These are phyloP conservation scores for Novumbra hubbsi DNA, from an alignment of 2,797 vertebrate genomes.

Conservation along the genomic window DNA sequence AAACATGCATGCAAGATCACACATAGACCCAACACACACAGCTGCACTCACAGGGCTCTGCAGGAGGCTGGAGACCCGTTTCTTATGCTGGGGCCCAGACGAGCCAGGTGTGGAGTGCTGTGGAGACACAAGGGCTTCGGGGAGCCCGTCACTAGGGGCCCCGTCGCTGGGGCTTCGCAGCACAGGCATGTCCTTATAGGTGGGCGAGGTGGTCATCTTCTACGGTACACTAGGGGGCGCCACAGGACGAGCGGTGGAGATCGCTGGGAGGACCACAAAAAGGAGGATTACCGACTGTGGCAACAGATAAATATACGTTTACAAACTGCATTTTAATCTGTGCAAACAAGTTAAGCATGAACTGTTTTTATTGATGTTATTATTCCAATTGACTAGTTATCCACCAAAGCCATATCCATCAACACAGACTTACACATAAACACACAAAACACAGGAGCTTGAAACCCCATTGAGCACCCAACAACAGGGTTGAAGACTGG, in stretches of 20 bases:
- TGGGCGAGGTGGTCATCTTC: constrained; percentile 82
- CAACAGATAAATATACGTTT: constrained; percentile 1
- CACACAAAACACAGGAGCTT: constrained; percentile 26
- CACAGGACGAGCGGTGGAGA: constrained; percentile 31
- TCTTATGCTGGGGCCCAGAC: constrained; percentile 83
- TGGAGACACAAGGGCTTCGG: constrained; percentile 74
- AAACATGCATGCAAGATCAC: constrained; percentile 9
- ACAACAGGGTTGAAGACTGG: too few relatives aligned
- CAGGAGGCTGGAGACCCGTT: constrained; percentile 88
- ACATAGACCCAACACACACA: not conserved
- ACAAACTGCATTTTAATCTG: not conserved
- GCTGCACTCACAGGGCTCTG: constrained; percentile 86
- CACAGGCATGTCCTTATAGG: constrained; percentile 76
- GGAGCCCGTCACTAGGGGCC: constrained; percentile 78
- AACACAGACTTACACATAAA: constrained; percentile 21
- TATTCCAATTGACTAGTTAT: not conserved
- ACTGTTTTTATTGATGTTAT: not conserved
- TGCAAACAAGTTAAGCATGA: not conserved
- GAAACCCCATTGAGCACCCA: not conserved
- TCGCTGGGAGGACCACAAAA: constrained; percentile 26
- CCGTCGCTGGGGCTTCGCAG: constrained; percentile 81
- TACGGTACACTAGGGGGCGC: constrained; percentile 23
- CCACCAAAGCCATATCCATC: not conserved
- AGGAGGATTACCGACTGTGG: constrained; percentile 21
- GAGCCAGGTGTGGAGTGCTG: constrained; percentile 79